Conservation (phyloP, 2,797 vertebrate species). For the Lophius americanus region DNA sequence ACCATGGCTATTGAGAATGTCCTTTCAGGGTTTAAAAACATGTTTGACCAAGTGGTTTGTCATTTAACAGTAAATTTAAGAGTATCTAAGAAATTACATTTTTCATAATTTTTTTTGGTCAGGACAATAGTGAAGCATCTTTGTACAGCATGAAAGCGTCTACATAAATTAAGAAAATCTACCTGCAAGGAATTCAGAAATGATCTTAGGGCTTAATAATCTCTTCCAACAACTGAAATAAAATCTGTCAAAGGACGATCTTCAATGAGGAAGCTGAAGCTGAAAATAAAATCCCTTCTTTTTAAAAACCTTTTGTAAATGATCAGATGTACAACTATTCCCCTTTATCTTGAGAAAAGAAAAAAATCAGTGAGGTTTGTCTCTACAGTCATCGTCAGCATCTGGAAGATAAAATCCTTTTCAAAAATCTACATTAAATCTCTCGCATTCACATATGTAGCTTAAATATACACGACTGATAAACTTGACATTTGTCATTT, state of each 20-base stretch:
- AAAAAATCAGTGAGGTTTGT: constrained; percentile 48
- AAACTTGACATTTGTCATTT: constrained; percentile 71
- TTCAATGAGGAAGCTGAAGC: constrained; percentile 1
- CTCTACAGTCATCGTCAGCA: constrained; percentile 48
- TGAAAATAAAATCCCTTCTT: constrained; percentile 34
- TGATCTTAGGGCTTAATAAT: constrained; percentile 53
- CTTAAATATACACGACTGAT: constrained; percentile 75
- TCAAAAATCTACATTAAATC: constrained; percentile 59
- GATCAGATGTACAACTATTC: constrained; percentile 16
- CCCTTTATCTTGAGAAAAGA: constrained; percentile 25
- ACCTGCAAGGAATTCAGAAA: background rate
- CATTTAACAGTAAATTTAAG: too few species aligned
- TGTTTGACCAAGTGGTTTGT: too few species aligned
- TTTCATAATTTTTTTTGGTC: too few species aligned
- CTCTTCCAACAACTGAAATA: constrained; percentile 23
- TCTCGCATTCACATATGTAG: constrained; percentile 52
- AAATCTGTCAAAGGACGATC: constrained; percentile 23
- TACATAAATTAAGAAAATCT: constrained; percentile 4
- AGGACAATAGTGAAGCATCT: background rate
- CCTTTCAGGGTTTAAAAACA: too few species aligned
- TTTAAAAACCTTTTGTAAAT: constrained; percentile 11
- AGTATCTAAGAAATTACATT: too few species aligned
- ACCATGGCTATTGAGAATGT: too few species aligned
- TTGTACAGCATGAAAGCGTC: background rate
- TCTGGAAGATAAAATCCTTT: constrained; percentile 51